Percentiles rank a stretch among this genome's conserved stretches.
phyloP scores from a whole-genome alignment of 2,797 vertebrate species.

The Danio tinwini region DNA sequence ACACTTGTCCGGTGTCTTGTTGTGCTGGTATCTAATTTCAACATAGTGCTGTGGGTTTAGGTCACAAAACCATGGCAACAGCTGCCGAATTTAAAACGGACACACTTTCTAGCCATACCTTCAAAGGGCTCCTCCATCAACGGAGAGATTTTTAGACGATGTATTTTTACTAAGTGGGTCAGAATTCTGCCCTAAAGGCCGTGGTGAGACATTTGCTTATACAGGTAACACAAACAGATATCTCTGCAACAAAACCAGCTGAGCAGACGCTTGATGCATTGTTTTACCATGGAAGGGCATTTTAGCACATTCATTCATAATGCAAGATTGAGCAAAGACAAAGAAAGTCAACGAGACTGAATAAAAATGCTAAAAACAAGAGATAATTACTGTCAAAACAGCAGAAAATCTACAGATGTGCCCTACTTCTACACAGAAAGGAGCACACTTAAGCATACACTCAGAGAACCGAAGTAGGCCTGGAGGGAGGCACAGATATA shows the following conservation, averaged over 20 bases:
- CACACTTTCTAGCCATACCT: constrained; percentile 46
- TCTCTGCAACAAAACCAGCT: neutral
- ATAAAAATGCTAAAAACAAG: constrained; percentile 12
- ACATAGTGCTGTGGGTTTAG: neutral
- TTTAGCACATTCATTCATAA: constrained; percentile 10
- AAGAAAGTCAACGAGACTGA: constrained; percentile 11
- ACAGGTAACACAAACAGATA: constrained; percentile 26
- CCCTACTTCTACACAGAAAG: constrained; percentile 27
- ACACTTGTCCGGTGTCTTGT: neutral
- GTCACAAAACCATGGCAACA: constrained; percentile 48
- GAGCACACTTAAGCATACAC: constrained; percentile 4
- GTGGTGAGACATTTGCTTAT: constrained; percentile 54
- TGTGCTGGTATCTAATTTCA: constrained; percentile 2
- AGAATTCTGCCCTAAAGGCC: constrained; percentile 56
- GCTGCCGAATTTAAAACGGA: constrained; percentile 40
- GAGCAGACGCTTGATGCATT: neutral
- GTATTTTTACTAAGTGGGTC: constrained; percentile 69
- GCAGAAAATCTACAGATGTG: constrained; percentile 23
- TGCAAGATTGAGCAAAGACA: constrained; percentile 21
- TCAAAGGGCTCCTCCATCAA: constrained; percentile 40
- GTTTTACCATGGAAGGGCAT: neutral
- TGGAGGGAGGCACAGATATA: constrained; percentile 19
- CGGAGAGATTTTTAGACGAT: constrained; percentile 31
- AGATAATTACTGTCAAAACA: constrained; percentile 11
- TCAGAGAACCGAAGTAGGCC: constrained; percentile 5